These are phyloP conservation scores for Drosophila pandora DNA, from an alignment of 1,140 invertebrate species.

Conservation along the genomic window DNA sequence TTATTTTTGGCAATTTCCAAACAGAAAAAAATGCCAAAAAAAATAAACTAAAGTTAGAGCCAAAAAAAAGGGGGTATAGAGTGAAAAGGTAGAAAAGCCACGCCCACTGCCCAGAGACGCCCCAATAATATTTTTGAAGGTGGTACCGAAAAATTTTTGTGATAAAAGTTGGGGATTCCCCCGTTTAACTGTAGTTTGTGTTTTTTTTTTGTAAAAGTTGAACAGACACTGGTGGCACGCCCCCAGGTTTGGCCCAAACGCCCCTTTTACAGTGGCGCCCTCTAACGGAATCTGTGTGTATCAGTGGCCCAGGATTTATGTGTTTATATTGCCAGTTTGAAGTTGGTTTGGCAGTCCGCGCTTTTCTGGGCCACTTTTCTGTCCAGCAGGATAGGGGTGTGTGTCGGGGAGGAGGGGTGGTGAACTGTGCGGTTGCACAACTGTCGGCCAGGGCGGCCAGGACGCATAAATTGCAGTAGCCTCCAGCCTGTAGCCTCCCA, in stretches of 20 bases:
- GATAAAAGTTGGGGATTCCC: background rate
- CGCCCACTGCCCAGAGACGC: conserved; percentile 3
- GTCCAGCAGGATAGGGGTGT: background rate
- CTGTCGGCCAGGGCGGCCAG: conserved; percentile 45
- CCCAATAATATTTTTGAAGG: conserved; percentile 42
- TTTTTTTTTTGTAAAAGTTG: conserved; percentile 32
- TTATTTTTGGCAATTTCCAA: no score
- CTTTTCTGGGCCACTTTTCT: conserved; percentile 3
- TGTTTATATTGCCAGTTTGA: conserved; percentile 52
- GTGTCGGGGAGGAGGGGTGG: background rate
- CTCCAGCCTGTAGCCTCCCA: background rate
- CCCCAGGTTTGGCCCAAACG: no score
- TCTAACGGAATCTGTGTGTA: conserved; percentile 29
- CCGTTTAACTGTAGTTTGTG: conserved; percentile 8
- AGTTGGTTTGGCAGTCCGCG: conserved; percentile 46
- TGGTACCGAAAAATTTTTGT: background rate
- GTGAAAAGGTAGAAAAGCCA: conserved; percentile 16
- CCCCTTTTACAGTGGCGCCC: conserved; percentile 9
- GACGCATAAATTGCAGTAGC: conserved; percentile 67
- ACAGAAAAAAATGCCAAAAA: conserved; percentile 3
- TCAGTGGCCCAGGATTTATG: conserved; percentile 44
- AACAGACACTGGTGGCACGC: conserved; percentile 14
- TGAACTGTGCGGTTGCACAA: conserved; percentile 56
- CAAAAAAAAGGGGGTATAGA: background rate
- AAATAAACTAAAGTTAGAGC: background rate